Base-by-base conservation (phyloP, 1,140 invertebrate genomes). In the Drosophila punjabiensis region DNA sequence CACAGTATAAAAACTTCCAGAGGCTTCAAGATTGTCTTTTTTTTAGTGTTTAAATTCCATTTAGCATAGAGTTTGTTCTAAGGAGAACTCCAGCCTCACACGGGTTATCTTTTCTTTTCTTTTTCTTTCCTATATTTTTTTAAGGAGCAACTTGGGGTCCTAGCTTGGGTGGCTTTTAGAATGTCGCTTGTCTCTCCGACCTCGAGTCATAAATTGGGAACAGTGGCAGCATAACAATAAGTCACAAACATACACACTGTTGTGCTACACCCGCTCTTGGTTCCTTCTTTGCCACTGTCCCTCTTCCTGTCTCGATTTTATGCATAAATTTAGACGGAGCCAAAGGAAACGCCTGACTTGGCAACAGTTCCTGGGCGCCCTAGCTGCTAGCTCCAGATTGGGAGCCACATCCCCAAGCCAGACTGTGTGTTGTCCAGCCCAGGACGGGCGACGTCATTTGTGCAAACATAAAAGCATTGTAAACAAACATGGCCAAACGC, bases 151-250 rank as follows among this genome's bases (percentile, higher is more conserved):
- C 65, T 65, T 45, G 35, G 43, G n/a, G 35, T 47, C 18, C 11
- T 9, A 11, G 24, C 20, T 68, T 50, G 8, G 35, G 37, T 55
- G 48, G 68, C 68, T 69, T 48, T 24, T 5, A 56, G 65, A 69
- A 56, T 58, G 68, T 71, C 65, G 68, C 68, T 71, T 71, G 68
- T 58, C 68, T 39, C 47, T 10, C 65, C 85, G 82, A 86, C 86
- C 86, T 90, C 84, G 63, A 80, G 79, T 91, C 88, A 91, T 91
- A 91, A 91, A 91, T 91, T 91, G 81, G 70, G 84, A 68, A 79
- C 84, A 91, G 81, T 91, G 84, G 76, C 84, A 78, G 84, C 89
- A 91, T 91, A 91, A 91, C 89, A 91, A 91, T 91, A 92, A 91
- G 84, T 88, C 79, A 85, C 53, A 80, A 68, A 76, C 68, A 91